Percentiles rank a stretch among this genome's conserved stretches.
These are phyloP conservation scores for Darevskia nairensis DNA, from an alignment of 2,797 vertebrate species.

Conservation along the genomic window DNA sequence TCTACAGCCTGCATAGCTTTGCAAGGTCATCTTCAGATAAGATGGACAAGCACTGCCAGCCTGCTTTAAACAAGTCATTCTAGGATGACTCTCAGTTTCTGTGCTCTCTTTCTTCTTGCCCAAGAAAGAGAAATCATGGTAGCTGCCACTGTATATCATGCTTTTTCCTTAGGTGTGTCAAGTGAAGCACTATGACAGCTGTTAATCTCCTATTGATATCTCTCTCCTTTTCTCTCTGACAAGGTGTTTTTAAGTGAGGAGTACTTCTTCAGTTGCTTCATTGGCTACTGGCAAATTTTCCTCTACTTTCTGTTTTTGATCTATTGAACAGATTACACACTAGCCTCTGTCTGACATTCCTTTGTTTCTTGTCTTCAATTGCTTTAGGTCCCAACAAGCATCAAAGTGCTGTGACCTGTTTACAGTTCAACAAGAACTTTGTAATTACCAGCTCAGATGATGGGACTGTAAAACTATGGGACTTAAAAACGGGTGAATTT, in stretches of 20 bases:
- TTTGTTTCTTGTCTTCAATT: slow-evolving; percentile 61
- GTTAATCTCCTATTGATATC: not conserved
- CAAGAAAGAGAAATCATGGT: not conserved
- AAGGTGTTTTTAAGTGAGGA: not conserved
- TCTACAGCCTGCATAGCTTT: not conserved
- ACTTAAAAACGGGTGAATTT: slow-evolving; percentile 99
- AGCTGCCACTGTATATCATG: not conserved
- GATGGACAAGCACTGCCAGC: not conserved
- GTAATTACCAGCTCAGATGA: slow-evolving; percentile 99
- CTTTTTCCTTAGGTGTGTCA: not conserved
- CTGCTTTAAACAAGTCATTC: not conserved
- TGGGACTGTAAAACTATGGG: slow-evolving; percentile 99
- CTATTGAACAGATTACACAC: not conserved
- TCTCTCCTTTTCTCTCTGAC: not conserved
- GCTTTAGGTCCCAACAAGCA: slow-evolving; percentile 96
- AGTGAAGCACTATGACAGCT: not conserved
- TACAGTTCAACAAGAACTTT: slow-evolving; percentile 99
- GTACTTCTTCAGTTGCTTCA: slow-evolving; percentile 27
- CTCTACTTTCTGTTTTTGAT: slow-evolving; percentile 31
- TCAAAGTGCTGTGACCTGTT: slow-evolving; percentile 99
- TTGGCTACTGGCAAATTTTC: slow-evolving; percentile 39
- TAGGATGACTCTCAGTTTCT: not conserved
- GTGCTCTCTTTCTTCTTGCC: not conserved
- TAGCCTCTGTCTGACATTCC: slow-evolving; percentile 53
- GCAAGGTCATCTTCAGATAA: not conserved